phyloP scores from a whole-genome alignment of 2,113 vertebrate genomes.

The Oncorhynchus nerka region DNA sequence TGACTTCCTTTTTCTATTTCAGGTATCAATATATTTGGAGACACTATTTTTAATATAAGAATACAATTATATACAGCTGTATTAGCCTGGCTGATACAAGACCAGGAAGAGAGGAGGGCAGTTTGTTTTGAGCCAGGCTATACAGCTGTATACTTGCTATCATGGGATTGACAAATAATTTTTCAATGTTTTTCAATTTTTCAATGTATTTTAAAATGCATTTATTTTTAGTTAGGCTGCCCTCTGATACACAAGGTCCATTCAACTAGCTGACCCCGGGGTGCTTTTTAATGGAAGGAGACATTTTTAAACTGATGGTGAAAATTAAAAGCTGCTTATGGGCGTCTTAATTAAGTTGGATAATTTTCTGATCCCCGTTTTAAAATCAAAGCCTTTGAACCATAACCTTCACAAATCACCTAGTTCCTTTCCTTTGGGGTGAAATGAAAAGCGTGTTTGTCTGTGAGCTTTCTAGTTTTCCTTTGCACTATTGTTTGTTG shows the following conservation, averaged over 20 bases:
- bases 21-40: too few relatives aligned
- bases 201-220: background rate
- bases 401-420: constrained; percentile 8
- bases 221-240: background rate
- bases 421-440: constrained; percentile 10
- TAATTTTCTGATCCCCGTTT: background rate
- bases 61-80: background rate
- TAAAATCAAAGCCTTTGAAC: constrained; percentile 45
- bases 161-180: background rate
- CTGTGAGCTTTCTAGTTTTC: background rate
- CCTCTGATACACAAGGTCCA: constrained; percentile 39
- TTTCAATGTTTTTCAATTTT: too few relatives aligned
- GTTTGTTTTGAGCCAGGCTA: background rate
- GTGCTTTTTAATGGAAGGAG: constrained; percentile 12
- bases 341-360: background rate
- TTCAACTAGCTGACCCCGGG: constrained; percentile 35
- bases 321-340: constrained; percentile 21
- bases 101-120: too few relatives aligned
- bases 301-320: constrained; percentile 51
- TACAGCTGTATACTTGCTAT: background rate
- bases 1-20: too few relatives aligned
- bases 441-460: constrained; percentile 14
- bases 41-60: background rate
- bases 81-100: too few relatives aligned
- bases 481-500: background rate